Base-by-base conservation (phyloP, 2,888 invertebrate species). In the Eulithis testata region DNA sequence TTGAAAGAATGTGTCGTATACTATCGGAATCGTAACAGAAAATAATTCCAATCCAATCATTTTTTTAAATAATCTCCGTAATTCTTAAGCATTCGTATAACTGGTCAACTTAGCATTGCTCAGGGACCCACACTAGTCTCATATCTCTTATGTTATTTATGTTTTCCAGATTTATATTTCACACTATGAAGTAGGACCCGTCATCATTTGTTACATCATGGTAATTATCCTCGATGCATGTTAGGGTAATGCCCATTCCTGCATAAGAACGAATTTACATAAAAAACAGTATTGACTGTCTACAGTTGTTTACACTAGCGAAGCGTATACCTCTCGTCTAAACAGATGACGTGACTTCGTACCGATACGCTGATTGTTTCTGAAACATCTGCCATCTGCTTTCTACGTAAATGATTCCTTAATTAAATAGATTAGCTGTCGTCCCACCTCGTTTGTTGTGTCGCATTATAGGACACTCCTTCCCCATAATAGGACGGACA, bases 361-460 rank as follows among this genome's bases (percentile, higher is more conserved):
- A 31, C n/a, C n/a, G 51, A 40, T 53, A 37, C 4, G 53, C 53
- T 40, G 37, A 12, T 37, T 6, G 8, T 36, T n/a, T 37, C 36
- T 11, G 31, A 3, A 37, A 14, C 21, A 11, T 27, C n/a, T 12
- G 12, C 5, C 11, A 14, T 21, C 52, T 12, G 57, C 47, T 63
- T 65, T 65, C 51, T 50, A 54, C 31, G 55, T 55, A 43, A 55
- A 55, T 27, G 12, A 4, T 21, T 61, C 52, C 70, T 78, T 85
- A 86, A 89, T 89, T 88, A 88, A 84, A 76, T 82, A 85, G 85
- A 89, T 87, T 86, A 85, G 76, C 71, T 68, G 64, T 73, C 73
- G 81, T 74, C 75, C 72, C 75, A 79, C 76, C 79, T 77, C 80
- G 82, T 81, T 80, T 78, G 70, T 67, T 51, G 62, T 77, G 72